phyloP scores from a whole-genome alignment of 2,888 invertebrate genomes.

The Hyppa rectilinea region DNA sequence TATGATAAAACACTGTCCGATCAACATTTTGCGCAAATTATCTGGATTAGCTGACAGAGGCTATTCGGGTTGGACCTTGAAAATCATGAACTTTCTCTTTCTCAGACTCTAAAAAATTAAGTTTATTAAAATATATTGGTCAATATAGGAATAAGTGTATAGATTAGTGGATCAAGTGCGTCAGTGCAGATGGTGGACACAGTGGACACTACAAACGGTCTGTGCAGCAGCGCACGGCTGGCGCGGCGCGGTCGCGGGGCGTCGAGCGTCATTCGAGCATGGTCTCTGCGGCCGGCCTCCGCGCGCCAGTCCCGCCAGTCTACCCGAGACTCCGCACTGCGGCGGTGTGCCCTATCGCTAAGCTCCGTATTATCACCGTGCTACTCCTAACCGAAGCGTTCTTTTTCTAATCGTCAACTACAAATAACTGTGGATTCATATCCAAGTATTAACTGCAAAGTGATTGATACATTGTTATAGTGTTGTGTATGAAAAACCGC shows the following conservation, averaged over 20 bases:
- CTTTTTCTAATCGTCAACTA: slow-evolving; percentile 60
- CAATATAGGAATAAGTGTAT: neutral
- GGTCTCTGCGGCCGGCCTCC: slow-evolving; percentile 67
- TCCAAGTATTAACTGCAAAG: slow-evolving; percentile 66
- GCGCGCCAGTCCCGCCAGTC: slow-evolving; percentile 79
- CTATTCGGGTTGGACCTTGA: neutral
- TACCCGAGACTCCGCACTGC: slow-evolving; percentile 84
- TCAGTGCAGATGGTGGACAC: slow-evolving; percentile 1
- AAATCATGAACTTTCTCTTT: neutral
- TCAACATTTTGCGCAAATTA: slow-evolving; percentile 2
- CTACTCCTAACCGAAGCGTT: slow-evolving; percentile 65
- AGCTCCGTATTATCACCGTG: slow-evolving; percentile 61
- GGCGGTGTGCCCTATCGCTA: slow-evolving; percentile 78
- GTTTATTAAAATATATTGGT: neutral
- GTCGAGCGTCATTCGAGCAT: slow-evolving; percentile 69
- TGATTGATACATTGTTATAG: slow-evolving; percentile 70
- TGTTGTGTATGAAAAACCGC: slow-evolving; percentile 76
- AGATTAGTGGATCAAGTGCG: slow-evolving; percentile 11
- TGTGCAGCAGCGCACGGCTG: slow-evolving; percentile 44
- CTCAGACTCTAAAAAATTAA: neutral
- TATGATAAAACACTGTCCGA: neutral
- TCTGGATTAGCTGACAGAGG: neutral
- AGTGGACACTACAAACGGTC: slow-evolving; percentile 6
- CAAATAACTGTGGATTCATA: slow-evolving; percentile 60
- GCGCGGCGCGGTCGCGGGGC: slow-evolving; percentile 60